phyloP scores from a whole-genome alignment of 2,113 vertebrate species.

The Mobula hypostoma region DNA sequence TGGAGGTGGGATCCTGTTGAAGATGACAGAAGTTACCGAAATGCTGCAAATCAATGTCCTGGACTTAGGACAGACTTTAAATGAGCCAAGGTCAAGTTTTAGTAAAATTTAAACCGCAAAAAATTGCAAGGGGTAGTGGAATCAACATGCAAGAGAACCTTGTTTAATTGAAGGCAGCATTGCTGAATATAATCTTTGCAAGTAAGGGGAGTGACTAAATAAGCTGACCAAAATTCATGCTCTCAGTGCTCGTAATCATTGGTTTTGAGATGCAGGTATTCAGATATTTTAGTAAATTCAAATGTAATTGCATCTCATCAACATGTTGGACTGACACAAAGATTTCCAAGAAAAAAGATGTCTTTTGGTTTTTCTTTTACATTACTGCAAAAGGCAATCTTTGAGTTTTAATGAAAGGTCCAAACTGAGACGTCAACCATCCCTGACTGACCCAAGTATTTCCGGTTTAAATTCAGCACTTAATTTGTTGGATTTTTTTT shows the following conservation, averaged over 20 bases:
- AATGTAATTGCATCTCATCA: not conserved
- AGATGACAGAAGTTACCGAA: no score
- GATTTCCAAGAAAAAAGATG: not conserved
- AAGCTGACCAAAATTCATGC: not conserved
- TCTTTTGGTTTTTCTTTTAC: no score
- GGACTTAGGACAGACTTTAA: not conserved
- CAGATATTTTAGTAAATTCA: not conserved
- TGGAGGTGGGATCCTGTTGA: no score
- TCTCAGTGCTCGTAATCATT: not conserved
- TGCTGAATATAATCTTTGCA: not conserved
- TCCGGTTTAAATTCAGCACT: no score
- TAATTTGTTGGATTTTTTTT: not conserved
- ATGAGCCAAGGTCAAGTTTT: not conserved
- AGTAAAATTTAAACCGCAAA: no score
- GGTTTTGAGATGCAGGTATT: not conserved
- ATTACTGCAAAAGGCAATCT: no score
- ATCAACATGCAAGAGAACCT: not conserved
- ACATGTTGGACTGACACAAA: not conserved
- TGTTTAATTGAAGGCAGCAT: not conserved
- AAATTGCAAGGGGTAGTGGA: not conserved
- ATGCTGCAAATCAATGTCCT: not conserved
- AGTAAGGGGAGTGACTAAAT: not conserved
- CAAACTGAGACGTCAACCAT: no score
- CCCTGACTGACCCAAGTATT: no score
- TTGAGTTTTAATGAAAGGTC: no score